Base-by-base conservation (phyloP, 2,797 vertebrate genomes). In the Sebastes iracundus region DNA sequence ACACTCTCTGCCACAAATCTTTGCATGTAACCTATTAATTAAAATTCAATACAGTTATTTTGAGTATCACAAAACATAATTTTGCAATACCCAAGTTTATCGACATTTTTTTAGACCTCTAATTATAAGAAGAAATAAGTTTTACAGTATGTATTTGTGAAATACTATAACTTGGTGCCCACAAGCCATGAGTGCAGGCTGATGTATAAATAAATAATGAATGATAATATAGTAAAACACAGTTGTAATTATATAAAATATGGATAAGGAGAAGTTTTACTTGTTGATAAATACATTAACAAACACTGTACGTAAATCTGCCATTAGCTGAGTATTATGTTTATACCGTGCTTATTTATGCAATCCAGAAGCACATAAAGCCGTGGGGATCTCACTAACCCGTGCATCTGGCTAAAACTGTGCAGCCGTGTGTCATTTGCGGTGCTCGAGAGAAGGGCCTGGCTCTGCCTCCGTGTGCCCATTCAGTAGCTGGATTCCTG, bases 401-500 rank as follows among this genome's bases (percentile, higher is more conserved):
- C 13, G 3, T 79, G 25, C 62, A 11, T 84, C 32, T 77, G 72
- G n/a, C 35, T 66, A 11, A 77, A 58, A 81, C 2, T 33, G 30
- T 49, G 49, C 65, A 79, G 72, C 72, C 58, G 56, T 81, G 77
- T 72, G 52, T 81, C 55, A 72, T 85, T 77, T 72, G 73, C 70
- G 33, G 71, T 22, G 23, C 74, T 77, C 59, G 13, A 68, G 65
- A 79, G 67, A 55, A 69, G 53, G 52, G 73, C 73, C 75, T 86
- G 85, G 68, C 82, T 81, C 72, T 22, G 69, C 58, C 73, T 75
- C 52, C 28, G 22, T 72, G 63, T 79, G 72, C 79, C 75, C 86
- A 84, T 89, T 89, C 86, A 81, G 74, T 82, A 71, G 82, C 79
- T 85, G 87, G 67, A 85, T 87, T 82, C 79, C 65, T 77, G 76